Evolutionary conservation across 2,113 vertebrate species (phyloP), one percentile per base, ranked within the genome.

Genomic region (Carassius carassius): DNA sequence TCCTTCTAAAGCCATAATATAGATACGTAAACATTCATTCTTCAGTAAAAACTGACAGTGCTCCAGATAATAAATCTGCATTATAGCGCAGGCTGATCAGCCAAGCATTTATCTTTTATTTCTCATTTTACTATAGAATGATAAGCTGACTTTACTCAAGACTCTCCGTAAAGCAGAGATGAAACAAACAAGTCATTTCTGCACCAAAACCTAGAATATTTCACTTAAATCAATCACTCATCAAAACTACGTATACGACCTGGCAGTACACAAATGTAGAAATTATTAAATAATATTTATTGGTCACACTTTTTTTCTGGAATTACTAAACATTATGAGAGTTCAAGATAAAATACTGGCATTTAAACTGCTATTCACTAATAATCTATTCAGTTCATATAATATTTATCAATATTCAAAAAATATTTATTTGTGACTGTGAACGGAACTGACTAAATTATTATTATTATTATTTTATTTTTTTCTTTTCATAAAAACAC

Each of bases 91-190:
- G 81, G 63, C 84, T 62, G 83, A 84, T 83, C 86, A 87, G 82
- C 63, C 41, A 84, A 58, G 89, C 87, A 86, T 90, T 35, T 41
- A 78, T 88, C 88, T 91, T 92, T 80, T 84, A 21, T 90, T 90
- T 86, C 85, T 85, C 88, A 88, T 87, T 81, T 86, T 85, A 82
- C 67, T 23, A 72, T 63, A 19, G 44, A 76, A 88, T 91, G 91
- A 91, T 91, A 85, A 92, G 88, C 85, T 88, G 77, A 44, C 72
- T 88, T 90, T 73, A 90, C 88, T 91, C 74, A 83, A 75, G 77
- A 86, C 70, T 83, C 86, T 87, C 90, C 84, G 78, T 58, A 67
- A 62, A 87, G 58, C 44, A 44, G 25, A 54, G 25, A 0, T 77
- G 49, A 10, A 76, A 58, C 29, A 35, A 17, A 5, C 4, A 76